phyloP scores from a whole-genome alignment of 2,888 invertebrate genomes.

The Platycheirus rosarum region DNA sequence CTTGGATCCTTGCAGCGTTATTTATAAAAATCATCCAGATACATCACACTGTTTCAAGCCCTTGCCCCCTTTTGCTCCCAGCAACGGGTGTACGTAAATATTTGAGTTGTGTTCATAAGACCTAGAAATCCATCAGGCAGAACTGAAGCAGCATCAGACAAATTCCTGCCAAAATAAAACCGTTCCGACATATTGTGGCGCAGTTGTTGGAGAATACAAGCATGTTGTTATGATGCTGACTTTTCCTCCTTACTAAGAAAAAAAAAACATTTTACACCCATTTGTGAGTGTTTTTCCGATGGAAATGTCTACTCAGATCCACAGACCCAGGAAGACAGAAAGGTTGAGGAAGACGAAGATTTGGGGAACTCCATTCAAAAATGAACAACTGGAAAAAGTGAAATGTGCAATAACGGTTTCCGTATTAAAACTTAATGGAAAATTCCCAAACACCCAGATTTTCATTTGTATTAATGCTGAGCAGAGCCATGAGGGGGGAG shows the following conservation, averaged over 20 bases:
- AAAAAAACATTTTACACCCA: conserved; percentile 18
- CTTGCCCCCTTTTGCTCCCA: not conserved
- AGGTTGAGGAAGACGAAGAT: too few species aligned
- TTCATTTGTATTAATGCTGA: conserved; percentile 9
- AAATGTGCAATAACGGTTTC: conserved; percentile 38
- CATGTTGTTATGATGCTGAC: conserved; percentile 9
- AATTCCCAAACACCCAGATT: conserved; percentile 23
- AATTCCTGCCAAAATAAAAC: not conserved
- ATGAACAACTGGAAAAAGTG: not conserved
- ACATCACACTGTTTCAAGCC: not conserved
- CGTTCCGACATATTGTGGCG: conserved; percentile 20
- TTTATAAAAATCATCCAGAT: conserved; percentile 19
- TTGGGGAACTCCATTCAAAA: conserved; percentile 12
- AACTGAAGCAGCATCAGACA: not conserved
- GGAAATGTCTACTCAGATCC: conserved; percentile 12
- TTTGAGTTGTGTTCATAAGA: conserved; percentile 33
- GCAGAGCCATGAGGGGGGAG: not conserved
- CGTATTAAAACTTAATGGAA: conserved; percentile 29
- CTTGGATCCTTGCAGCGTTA: not conserved
- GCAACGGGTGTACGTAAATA: conserved; percentile 29
- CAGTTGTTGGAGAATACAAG: not conserved
- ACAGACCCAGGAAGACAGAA: too few species aligned
- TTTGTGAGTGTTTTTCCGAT: conserved; percentile 7
- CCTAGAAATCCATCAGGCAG: not conserved
- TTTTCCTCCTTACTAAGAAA: not conserved